Evolutionary conservation across 2,113 vertebrate species (phyloP), one percentile per base, ranked within the genome.

Genomic region (Coturnix japonica): DNA sequence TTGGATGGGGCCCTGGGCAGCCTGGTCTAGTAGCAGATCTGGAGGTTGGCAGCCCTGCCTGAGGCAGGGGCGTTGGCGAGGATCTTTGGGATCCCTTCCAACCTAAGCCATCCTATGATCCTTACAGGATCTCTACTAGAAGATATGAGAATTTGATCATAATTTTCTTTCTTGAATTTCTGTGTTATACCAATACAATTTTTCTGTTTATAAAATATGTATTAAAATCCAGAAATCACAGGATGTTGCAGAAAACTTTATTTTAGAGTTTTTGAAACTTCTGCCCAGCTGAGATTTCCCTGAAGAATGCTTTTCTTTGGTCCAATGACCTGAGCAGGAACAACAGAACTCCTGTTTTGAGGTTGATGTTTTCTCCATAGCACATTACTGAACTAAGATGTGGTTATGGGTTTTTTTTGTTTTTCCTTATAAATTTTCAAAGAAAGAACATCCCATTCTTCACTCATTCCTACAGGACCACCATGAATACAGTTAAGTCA

Each of bases 231-330:
- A 53, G 51, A 25, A 53, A 49, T 49, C 22, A 7, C 22, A 25
- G 47, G 12, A 49, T 53, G 14, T 53, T 30, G 26, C 51, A 54
- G 51, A 54, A 30, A 54, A 56, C 7, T 20, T 66, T 83, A 76
- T 85, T 74, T 86, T 76, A 89, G 43, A 86, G 79, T 61, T 91
- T 83, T 71, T 85, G 79, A 87, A 44, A 72, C 54, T 72, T 87
- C 44, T 76, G 20, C 59, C 33, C 6, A 2, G 33, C 64, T 74
- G 18, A 53, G 41, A 61, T 63, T 92, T 91, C 63, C 84, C 61
- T n/a, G 87, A 84, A 47, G 7, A 92, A 93, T 89, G 63, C 11
- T 39, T 89, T 78, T 85, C 54, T 89, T 86, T 87, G 30, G 26
- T 53, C 41, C 8, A 8, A 37, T 26, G 41, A 59, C 35, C 64